Evolutionary conservation across 2,797 vertebrate genomes (phyloP).

Genomic region (Gadopsis bispinosus): DNA sequence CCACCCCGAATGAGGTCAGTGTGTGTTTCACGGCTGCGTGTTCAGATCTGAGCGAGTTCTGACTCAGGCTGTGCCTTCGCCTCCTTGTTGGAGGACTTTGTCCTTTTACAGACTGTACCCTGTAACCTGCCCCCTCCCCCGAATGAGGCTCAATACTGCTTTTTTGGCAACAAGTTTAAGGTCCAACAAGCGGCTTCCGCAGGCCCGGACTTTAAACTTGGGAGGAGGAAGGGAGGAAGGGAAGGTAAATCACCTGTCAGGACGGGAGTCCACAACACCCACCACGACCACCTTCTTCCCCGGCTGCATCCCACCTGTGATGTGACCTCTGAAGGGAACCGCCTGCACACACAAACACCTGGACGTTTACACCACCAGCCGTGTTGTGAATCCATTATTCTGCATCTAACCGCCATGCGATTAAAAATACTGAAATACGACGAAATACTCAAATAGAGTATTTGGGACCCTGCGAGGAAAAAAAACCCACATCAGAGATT

Average conservation of each 20-base stretch:
- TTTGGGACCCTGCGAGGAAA: not conserved
- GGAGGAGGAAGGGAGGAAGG: not conserved
- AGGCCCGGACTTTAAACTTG: too few relatives aligned
- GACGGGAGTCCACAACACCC: constrained; percentile 90
- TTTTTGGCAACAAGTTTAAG: too few relatives aligned
- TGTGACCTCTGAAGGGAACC: constrained; percentile 93
- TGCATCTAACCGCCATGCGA: not conserved
- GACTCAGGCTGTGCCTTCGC: too few relatives aligned
- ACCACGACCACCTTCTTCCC: constrained; percentile 93
- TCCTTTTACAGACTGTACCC: too few relatives aligned
- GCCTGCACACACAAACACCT: constrained; percentile 78
- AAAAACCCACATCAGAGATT: not conserved
- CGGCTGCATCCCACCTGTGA: constrained; percentile 90
- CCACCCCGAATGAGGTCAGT: too few relatives aligned
- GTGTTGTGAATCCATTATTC: not conserved
- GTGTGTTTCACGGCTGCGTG: too few relatives aligned
- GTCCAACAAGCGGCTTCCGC: too few relatives aligned
- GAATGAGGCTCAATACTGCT: too few relatives aligned
- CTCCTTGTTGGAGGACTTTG: too few relatives aligned
- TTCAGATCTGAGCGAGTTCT: too few relatives aligned
- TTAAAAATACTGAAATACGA: not conserved
- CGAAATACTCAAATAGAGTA: not conserved
- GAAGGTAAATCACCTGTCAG: constrained; percentile 86
- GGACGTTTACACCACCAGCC: not conserved
- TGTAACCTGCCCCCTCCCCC: too few relatives aligned